Evolutionary conservation across 1,140 invertebrate genomes (phyloP), one percentile per base, ranked within the genome.

Genomic region (Drosophila micromelanica): DNA sequence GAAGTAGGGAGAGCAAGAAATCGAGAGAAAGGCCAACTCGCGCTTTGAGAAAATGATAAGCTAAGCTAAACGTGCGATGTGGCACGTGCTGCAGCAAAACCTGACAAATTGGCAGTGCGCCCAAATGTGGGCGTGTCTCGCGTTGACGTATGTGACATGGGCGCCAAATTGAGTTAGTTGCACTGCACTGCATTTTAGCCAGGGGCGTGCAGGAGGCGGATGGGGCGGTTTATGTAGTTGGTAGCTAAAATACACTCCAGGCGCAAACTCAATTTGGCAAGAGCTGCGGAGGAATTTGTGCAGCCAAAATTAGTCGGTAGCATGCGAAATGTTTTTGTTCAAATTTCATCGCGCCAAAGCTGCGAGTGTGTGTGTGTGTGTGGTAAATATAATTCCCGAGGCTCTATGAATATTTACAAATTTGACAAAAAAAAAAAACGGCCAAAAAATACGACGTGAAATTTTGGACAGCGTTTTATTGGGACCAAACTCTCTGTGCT

Each of bases 131-230:
- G 84, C 84, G 84, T 84, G 84, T 54, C 76, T 35, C 73, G 84
- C 84, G 85, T 64, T 89, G 85, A 89, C 84, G 84, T 89, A 89
- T 90, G 85, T 90, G 84, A 89, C 84, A 89, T 80, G 85, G 80
- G 84, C 85, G 70, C 80, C 84, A 84, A 89, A 89, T 90, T 90
- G 84, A 78, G 84, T 89, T 89, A 78, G 61, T 61, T 67, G 51
- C 62, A 65, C 17, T 61, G 61, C 42, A 51, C 60, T 71, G 75
- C 72, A 74, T 52, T 74, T 74, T 63, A 32, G 32, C 30, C 27
- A 15, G 45, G 17, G 30, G 27, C 48, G 32, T 27, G 15, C 48
- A 27, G n/a, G 17, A 40, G 20, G 45, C 37, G 12, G n/a, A 4
- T 2, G 3, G 3, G 1, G 11, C 20, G 4, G 27, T 35, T 27